A percentile compares a stretch with the other conserved stretches of the same genome.
Evolutionary conservation across 2,797 vertebrate species (phyloP).

Genomic region (Lateolabrax maculatus): DNA sequence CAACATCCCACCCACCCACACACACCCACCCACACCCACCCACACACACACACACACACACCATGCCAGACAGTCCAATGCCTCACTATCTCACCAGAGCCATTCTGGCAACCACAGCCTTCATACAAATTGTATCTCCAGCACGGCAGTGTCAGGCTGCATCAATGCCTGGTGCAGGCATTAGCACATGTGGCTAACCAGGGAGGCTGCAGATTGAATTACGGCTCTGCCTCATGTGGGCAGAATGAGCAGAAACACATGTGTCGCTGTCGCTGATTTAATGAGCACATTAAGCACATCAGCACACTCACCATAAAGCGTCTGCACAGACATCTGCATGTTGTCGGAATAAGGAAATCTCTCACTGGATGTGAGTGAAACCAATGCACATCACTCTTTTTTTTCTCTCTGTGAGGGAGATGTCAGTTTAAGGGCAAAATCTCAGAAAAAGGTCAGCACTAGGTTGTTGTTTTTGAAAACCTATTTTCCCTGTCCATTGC

Average conservation of each 20-base stretch:
- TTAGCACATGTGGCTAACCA: slow-evolving; percentile 79
- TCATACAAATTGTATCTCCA: slow-evolving; percentile 54
- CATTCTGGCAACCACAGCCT: slow-evolving; percentile 50
- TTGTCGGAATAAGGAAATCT: slow-evolving; percentile 41
- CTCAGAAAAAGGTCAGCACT: neutral
- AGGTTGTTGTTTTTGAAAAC: neutral
- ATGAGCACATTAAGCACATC: slow-evolving; percentile 77
- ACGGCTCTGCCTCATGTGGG: slow-evolving; percentile 64
- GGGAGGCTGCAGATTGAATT: slow-evolving; percentile 80
- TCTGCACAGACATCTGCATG: slow-evolving; percentile 65
- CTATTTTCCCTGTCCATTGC: accelerated
- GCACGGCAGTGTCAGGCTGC: slow-evolving; percentile 58
- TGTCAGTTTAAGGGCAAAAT: slow-evolving; percentile 38
- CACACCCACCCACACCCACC: neutral
- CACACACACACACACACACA: slow-evolving; percentile 12
- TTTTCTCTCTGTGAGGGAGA: neutral
- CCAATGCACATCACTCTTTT: neutral
- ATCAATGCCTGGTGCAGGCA: slow-evolving; percentile 66
- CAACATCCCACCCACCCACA: neutral
- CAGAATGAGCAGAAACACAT: slow-evolving; percentile 72
- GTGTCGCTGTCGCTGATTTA: slow-evolving; percentile 68
- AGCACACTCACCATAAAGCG: slow-evolving; percentile 66
- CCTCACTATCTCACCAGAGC: slow-evolving; percentile 52
- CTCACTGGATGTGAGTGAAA: slow-evolving; percentile 26
- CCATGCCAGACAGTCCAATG: slow-evolving; percentile 8